These are phyloP conservation scores for Sycophila sp. DNA, from an alignment of 1,140 invertebrate genomes.

Conservation along the genomic window DNA sequence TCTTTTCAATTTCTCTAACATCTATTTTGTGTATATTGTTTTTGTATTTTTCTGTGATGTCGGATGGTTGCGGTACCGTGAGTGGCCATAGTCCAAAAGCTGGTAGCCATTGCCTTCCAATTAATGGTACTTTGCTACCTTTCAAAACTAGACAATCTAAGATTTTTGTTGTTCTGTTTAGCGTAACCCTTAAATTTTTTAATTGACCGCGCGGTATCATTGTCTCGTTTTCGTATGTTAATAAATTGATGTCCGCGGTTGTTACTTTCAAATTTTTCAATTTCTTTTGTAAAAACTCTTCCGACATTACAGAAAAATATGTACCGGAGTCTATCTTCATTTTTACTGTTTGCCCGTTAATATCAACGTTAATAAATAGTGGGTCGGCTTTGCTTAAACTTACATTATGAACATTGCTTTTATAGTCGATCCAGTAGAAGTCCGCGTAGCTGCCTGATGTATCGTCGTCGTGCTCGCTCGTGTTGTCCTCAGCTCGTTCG, in stretches of 20 bases:
- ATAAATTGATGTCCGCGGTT: background rate
- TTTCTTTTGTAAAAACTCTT: background rate
- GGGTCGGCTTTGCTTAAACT: too few relatives aligned
- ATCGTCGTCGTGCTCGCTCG: background rate
- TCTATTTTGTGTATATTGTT: background rate
- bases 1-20: background rate
- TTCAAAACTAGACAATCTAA: background rate
- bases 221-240: background rate
- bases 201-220: background rate
- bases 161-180: background rate
- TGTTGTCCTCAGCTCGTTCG: background rate
- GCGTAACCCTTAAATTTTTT: background rate
- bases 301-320: conserved; percentile 6
- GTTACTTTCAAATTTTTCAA: background rate
- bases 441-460: background rate
- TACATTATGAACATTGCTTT: background rate
- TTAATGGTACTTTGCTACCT: background rate
- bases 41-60: background rate
- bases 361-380: background rate
- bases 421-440: background rate
- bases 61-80: too few relatives aligned
- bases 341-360: background rate
- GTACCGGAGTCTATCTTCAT: background rate
- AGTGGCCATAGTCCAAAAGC: background rate
- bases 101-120: background rate